These are phyloP conservation scores for Sandelia bainsii DNA, from an alignment of 2,797 vertebrate genomes.

Conservation along the genomic window DNA sequence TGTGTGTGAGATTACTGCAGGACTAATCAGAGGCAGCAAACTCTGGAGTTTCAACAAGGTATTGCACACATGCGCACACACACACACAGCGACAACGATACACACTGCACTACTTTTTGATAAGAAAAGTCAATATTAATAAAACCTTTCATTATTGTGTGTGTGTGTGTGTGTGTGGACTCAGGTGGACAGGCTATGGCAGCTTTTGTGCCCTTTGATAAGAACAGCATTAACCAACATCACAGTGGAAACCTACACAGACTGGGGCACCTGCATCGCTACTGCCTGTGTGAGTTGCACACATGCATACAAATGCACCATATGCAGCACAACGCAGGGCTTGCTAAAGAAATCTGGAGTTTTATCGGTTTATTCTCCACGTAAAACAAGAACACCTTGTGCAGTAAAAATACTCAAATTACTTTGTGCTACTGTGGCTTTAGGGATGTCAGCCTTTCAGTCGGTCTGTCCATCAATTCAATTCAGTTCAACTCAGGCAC, in stretches of 20 bases:
- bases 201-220: conserved; percentile 92
- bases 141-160: conserved; percentile 65
- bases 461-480: neutral
- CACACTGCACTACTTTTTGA: conserved; percentile 48
- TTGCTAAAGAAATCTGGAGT: neutral
- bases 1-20: conserved; percentile 96
- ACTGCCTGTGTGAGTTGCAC: conserved; percentile 86
- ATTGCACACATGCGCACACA: conserved; percentile 6
- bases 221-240: conserved; percentile 93
- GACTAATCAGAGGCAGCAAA: conserved; percentile 96
- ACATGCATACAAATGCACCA: conserved; percentile 27
- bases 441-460: neutral
- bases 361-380: conserved; percentile 2
- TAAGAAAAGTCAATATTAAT: conserved; percentile 77
- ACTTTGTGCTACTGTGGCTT: no score
- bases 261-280: conserved; percentile 94
- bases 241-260: conserved; percentile 95
- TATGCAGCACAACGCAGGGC: neutral
- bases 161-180: conserved; percentile 18
- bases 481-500: no score
- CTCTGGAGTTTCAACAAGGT: conserved; percentile 90
- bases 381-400: conserved; percentile 5
- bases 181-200: conserved; percentile 94
- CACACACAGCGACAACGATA: conserved; percentile 29
- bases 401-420: neutral